Conservation (phyloP, 2,113 vertebrate genomes). For the Chionomys nivalis region DNA sequence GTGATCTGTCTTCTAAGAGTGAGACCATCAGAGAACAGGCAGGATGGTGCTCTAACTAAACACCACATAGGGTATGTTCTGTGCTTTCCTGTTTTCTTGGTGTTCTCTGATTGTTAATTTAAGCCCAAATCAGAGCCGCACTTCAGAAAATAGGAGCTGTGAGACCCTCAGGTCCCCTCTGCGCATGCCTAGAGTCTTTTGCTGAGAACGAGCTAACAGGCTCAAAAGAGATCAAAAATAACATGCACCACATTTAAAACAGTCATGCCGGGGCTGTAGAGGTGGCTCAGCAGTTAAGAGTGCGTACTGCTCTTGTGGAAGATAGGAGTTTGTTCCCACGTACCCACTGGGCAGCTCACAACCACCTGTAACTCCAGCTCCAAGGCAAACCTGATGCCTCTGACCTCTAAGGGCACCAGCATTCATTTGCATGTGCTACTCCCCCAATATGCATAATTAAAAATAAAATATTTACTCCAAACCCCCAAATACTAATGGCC, state of each 20-base stretch:
- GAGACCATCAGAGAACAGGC: background rate
- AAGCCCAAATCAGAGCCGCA: background rate
- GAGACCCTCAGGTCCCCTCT: background rate
- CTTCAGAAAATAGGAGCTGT: background rate
- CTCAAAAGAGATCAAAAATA: background rate
- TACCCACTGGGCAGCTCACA: too few species aligned
- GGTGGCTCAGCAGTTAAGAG: background rate
- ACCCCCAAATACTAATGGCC: background rate
- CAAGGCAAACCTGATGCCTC: background rate
- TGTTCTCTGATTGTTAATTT: background rate
- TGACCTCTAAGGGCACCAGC: too few species aligned
- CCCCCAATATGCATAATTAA: background rate
- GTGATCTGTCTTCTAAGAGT: background rate
- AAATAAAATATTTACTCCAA: background rate
- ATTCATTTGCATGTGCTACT: background rate
- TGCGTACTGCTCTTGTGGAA: background rate
- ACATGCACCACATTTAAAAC: background rate
- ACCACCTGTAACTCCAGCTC: background rate
- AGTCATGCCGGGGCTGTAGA: background rate
- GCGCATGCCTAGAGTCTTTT: background rate
- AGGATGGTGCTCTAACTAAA: background rate
- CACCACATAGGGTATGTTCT: fast-evolving
- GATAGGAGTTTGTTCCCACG: background rate
- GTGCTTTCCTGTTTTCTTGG: background rate
- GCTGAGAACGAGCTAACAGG: background rate